Percentiles rank a stretch among this genome's conserved stretches.
phyloP scores from a whole-genome alignment of 2,888 invertebrate species.

The Orchesellides sinensis region DNA sequence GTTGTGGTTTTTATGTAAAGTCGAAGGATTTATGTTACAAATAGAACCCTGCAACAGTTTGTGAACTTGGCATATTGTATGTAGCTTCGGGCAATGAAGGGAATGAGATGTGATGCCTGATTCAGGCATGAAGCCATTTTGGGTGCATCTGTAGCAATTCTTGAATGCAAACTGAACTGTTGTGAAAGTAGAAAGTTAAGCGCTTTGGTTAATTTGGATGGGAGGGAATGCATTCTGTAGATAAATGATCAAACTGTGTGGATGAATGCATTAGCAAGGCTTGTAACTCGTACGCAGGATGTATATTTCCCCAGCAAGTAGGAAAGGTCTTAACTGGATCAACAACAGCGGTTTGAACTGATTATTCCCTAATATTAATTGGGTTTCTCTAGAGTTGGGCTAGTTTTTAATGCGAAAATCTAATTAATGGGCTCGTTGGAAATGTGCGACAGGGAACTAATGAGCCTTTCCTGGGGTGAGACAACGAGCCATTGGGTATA shows the following conservation, averaged over 20 bases:
- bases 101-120: too few relatives aligned
- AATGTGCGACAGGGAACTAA: conserved; percentile 63
- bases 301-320: background rate
- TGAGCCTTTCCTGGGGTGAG: conserved; percentile 64
- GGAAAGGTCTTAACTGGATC: conserved; percentile 61
- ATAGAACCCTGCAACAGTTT: too few relatives aligned
- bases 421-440: conserved; percentile 63
- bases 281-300: background rate
- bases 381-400: conserved; percentile 55
- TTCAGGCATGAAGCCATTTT: too few relatives aligned
- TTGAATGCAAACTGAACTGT: too few relatives aligned
- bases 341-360: conserved; percentile 66
- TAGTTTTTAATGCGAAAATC: conserved; percentile 64
- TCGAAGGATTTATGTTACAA: too few relatives aligned
- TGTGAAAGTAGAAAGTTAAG: background rate
- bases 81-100: background rate
- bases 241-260: conserved; percentile 37
- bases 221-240: conserved; percentile 3
- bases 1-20: too few relatives aligned
- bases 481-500: conserved; percentile 44
- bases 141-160: too few relatives aligned
- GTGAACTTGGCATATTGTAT: too few relatives aligned
- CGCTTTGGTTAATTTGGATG: background rate
- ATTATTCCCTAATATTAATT: conserved; percentile 59
- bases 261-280: conserved; percentile 26